Evolutionary conservation across 2,888 invertebrate genomes (phyloP), one percentile per base, ranked within the genome.

Genomic region (Acleris holmiana): DNA sequence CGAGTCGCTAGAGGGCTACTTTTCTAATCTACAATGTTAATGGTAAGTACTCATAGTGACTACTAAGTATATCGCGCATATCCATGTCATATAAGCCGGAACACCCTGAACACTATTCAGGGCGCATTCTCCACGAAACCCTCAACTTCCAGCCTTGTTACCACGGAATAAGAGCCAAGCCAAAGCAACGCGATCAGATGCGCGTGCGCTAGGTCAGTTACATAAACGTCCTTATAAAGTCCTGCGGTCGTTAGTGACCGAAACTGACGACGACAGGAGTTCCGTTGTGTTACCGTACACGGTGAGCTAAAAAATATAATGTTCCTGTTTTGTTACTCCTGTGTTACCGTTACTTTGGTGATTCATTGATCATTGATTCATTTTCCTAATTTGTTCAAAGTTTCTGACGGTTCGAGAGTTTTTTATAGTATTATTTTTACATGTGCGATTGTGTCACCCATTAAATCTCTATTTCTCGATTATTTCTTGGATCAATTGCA

Each of bases 91-190:
- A 74, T 77, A 71, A 75, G 71, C 77, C 77, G 35, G 10, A 35
- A 35, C 29, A 3, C 13, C 13, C 35, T 73, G 73, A 69, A 70
- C 65, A 67, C 67, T 77, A 85, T 84, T 84, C 84, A 79, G 79
- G 75, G 70, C 82, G 77, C 83, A 82, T 72, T 17, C 17, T 44
- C 2, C 44, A 25, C 70, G 79, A 82, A 82, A 18, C 46, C 15
- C 25, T 47, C n/a, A n/a, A 61, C 54, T 48, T 13, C 29, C 25
- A 35, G 48, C 19, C 49, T 48, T 66, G 47, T 60, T 35, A 18
- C 21, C 6, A 17, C n/a, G 54, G 3, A 35, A 17, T 18, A 57
- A 47, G 57, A 40, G 10, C 50, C 10, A 62, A 68, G 53, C 48
- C 48, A 35, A 8, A 15, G 21, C 50, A 61, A 67, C 61, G 61